Conservation (phyloP, 2,888 invertebrate genomes). For the Netelia virgata region DNA sequence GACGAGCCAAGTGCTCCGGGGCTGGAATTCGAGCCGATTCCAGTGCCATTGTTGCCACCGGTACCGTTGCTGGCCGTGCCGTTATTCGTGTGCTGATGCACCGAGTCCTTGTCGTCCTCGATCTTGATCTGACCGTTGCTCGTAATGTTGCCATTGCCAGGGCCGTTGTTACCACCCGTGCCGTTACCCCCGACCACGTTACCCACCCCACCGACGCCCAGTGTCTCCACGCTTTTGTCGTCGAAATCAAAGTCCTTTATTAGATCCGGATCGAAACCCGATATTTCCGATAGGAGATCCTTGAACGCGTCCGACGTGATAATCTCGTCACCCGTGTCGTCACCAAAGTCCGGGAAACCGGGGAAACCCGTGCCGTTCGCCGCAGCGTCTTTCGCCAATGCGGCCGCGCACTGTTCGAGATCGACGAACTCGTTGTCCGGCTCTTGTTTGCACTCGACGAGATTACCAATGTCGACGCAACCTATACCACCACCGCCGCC, state of each 20-base stretch:
- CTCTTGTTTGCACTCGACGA: conserved; percentile 94
- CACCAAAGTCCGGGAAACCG: conserved; percentile 92
- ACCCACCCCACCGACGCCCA: conserved; percentile 68
- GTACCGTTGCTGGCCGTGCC: conserved; percentile 78
- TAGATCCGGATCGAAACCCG: conserved; percentile 92
- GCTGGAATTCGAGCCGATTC: conserved; percentile 80
- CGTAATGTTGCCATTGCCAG: conserved; percentile 71
- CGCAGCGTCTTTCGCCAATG: conserved; percentile 93
- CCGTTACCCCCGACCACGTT: conserved; percentile 65
- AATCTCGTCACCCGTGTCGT: conserved; percentile 93
- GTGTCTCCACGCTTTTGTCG: conserved; percentile 84
- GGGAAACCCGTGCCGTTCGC: conserved; percentile 91
- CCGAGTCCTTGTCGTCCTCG: conserved; percentile 82
- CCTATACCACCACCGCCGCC: conserved; percentile 77
- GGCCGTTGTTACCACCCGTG: conserved; percentile 69
- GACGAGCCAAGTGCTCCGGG: conserved; percentile 84
- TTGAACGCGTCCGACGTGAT: conserved; percentile 92
- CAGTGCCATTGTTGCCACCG: conserved; percentile 71
- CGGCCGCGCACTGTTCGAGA: conserved; percentile 93
- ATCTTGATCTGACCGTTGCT: conserved; percentile 83
- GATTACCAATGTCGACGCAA: conserved; percentile 87
- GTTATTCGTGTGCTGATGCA: conserved; percentile 78
- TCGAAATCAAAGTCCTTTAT: conserved; percentile 93
- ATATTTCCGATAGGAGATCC: conserved; percentile 94
- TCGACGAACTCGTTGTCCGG: conserved; percentile 95